Base-by-base conservation (phyloP, 2,797 vertebrate genomes). In the Alcedo quadribrachys region DNA sequence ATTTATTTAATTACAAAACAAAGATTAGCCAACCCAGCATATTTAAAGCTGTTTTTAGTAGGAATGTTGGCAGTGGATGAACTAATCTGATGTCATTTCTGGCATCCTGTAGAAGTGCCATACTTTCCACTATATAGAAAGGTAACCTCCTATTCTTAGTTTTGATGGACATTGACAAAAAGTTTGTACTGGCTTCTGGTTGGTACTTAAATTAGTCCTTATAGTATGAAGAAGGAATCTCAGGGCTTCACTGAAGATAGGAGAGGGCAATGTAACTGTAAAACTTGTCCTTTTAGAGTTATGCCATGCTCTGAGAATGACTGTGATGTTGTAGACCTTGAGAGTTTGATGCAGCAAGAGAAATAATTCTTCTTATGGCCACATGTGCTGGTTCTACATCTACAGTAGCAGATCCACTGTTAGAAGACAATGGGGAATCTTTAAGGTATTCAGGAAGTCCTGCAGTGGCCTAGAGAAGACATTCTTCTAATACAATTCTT, bases 1-100 rank as follows among this genome's bases (percentile, higher is more conserved):
- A 86, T 92, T 96, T 92, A 89, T 93, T 95, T 96, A 91, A 94
- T 96, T 95, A 89, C 83, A 86, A 84, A 90, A 82, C 83, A 92
- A 93, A 91, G 95, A 90, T 89, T 92, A 95, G 85, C 91, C 92
- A 84, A 53, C 85, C 46, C 91, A 94, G 94, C 89, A 5, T 84
- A 92, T 94, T 93, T 94, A 87, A 92, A 92, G 69, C 93, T 92
- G 92, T 76, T 79, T 94, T 95, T 92, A 91, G 85, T 73, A 83
- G 87, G 85, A 93, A 85, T 89, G 91, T 74, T 95, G 95, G 94
- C 93, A 73, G 85, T 62, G 87, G 25, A 62, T 89, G 69, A 83
- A 42, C 73, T 81, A 88, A 65, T 90, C 78, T 95, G 93, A 93
- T 94, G 87, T 96, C 33, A 92, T 90, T 90, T 87, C 88, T 95